phyloP scores from a whole-genome alignment of 2,888 invertebrate species.

The Lycophotia porphyrea region DNA sequence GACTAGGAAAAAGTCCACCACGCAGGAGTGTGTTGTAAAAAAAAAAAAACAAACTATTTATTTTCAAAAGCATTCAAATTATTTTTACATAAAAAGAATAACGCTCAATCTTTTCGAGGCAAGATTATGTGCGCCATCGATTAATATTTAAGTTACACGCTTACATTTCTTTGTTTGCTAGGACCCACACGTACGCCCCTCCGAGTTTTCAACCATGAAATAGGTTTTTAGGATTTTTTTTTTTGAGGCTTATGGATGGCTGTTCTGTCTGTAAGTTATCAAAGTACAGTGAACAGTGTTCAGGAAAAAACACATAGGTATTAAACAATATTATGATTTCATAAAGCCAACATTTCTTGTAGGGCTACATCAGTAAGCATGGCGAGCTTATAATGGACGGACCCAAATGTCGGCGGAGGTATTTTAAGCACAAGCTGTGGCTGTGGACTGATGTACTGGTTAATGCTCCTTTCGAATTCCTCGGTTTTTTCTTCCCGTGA shows the following conservation, averaged over 20 bases:
- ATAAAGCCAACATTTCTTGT: slow-evolving; percentile 22
- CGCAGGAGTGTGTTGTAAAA: not conserved
- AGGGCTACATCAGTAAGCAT: slow-evolving; percentile 83
- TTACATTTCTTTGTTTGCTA: no score
- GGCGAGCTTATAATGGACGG: slow-evolving; percentile 79
- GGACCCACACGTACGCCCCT: no score
- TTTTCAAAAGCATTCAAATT: no score
- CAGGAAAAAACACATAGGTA: not conserved
- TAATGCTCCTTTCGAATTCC: slow-evolving; percentile 80
- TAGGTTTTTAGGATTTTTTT: no score
- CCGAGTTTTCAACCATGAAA: no score
- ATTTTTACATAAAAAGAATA: no score
- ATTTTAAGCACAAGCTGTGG: slow-evolving; percentile 79
- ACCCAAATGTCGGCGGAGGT: slow-evolving; percentile 79
- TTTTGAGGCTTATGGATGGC: no score
- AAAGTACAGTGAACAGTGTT: not conserved
- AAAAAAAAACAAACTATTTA: no score
- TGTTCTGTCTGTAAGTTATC: not conserved
- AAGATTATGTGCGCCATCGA: no score
- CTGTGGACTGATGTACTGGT: slow-evolving; percentile 80
- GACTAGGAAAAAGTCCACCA: not conserved
- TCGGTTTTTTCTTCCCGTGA: slow-evolving; percentile 82
- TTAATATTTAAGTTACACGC: no score
- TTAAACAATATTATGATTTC: slow-evolving; percentile 1
- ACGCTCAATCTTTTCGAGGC: no score